Percentiles rank a stretch among this genome's conserved stretches.
Evolutionary conservation across 2,113 vertebrate genomes (phyloP).

Genomic region (Triplophysa rosa): DNA sequence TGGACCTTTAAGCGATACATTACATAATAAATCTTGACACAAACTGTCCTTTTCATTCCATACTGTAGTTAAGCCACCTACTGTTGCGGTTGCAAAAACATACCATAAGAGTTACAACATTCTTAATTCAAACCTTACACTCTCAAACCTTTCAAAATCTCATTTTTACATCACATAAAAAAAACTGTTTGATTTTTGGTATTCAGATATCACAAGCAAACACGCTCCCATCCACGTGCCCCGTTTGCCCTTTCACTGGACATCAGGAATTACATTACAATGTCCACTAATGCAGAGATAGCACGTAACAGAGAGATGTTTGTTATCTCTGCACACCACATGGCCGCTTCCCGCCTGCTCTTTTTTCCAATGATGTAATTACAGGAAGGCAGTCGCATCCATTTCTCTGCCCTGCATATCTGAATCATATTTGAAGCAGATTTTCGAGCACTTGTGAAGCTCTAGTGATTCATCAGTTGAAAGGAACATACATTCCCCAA

Average conservation of each 20-base stretch:
- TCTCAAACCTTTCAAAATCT: neutral
- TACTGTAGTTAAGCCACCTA: too few relatives aligned
- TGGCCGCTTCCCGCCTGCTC: slow-evolving; percentile 32
- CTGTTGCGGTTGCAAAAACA: neutral
- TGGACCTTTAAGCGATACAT: too few relatives aligned
- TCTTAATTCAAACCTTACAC: neutral
- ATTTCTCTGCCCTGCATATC: slow-evolving; percentile 11
- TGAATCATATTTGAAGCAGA: neutral
- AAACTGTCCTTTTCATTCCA: too few relatives aligned
- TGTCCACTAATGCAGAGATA: slow-evolving; percentile 17
- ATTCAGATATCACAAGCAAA: neutral
- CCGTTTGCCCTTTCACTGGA: slow-evolving; percentile 3
- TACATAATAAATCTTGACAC: too few relatives aligned
- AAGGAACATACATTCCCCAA: neutral
- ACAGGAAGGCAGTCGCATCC: slow-evolving; percentile 12
- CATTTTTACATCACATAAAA: neutral
- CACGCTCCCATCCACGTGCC: neutral
- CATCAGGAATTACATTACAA: slow-evolving; percentile 31
- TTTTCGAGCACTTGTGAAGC: slow-evolving; percentile 5
- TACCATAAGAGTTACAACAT: neutral
- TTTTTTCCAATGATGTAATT: slow-evolving; percentile 42
- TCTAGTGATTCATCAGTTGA: slow-evolving; percentile 7
- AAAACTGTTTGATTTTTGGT: neutral
- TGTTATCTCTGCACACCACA: slow-evolving; percentile 32
- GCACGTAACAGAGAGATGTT: slow-evolving; percentile 18